These are phyloP conservation scores for Drosophila nigromelanica DNA, from an alignment of 1,140 invertebrate species.

Conservation along the genomic window DNA sequence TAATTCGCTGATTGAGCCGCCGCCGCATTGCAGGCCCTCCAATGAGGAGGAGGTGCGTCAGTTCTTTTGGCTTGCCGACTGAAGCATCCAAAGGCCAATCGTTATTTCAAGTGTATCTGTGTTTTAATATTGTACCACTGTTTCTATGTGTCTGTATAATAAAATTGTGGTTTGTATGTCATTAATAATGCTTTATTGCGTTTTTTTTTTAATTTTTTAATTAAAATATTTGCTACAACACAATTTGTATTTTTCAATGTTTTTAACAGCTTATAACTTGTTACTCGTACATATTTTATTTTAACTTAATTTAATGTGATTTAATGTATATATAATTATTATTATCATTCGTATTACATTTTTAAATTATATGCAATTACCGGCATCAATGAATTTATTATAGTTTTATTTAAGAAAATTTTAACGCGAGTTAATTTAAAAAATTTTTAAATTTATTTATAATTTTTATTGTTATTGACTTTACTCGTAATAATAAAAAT, in stretches of 20 bases:
- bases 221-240: slow-evolving; percentile 69
- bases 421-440: slow-evolving; percentile 72
- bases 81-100: neutral
- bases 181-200: slow-evolving; percentile 78
- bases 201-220: slow-evolving; percentile 64
- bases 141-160: slow-evolving; percentile 18
- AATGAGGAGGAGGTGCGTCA: slow-evolving; percentile 86
- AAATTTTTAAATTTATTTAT: slow-evolving; percentile 60
- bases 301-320: slow-evolving; percentile 67
- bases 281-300: slow-evolving; percentile 63
- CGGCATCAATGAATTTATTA: slow-evolving; percentile 45
- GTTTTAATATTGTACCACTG: slow-evolving; percentile 19
- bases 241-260: slow-evolving; percentile 64
- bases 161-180: slow-evolving; percentile 34
- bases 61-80: slow-evolving; percentile 86
- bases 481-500: slow-evolving; percentile 5
- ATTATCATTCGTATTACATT: slow-evolving; percentile 73
- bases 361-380: slow-evolving; percentile 70
- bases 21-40: slow-evolving; percentile 87
- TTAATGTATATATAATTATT: slow-evolving; percentile 64
- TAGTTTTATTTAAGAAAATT: slow-evolving; percentile 57
- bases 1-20: slow-evolving; percentile 82
- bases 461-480: slow-evolving; percentile 33
- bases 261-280: slow-evolving; percentile 75
- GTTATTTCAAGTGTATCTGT: slow-evolving; percentile 6